phyloP scores from a whole-genome alignment of 2,113 vertebrate species.

The Catagonus wagneri region DNA sequence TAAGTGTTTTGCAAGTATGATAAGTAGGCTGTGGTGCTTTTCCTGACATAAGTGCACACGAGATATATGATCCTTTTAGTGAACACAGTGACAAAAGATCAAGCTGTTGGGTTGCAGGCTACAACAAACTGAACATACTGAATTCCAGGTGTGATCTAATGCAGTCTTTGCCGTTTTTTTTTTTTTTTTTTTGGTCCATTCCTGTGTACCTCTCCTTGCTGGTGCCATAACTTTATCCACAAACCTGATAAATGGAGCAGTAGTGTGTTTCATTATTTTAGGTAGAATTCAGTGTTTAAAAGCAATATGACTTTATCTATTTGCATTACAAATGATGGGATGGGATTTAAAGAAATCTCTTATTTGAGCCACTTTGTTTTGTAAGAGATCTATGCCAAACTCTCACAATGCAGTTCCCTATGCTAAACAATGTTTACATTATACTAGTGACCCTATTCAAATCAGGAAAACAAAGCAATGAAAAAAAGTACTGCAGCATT shows the following conservation, averaged over 20 bases:
- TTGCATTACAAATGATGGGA: constrained; percentile 39
- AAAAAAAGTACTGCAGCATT: not conserved
- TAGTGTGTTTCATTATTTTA: not conserved
- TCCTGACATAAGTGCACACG: constrained; percentile 56
- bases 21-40: constrained; percentile 65
- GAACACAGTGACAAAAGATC: constrained; percentile 53
- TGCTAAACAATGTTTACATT: constrained; percentile 14
- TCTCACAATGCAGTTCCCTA: not conserved
- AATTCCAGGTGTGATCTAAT: constrained; percentile 53
- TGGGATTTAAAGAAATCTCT: constrained; percentile 42
- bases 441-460: not conserved
- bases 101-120: constrained; percentile 61
- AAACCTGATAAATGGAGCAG: not conserved
- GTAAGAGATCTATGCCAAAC: not conserved
- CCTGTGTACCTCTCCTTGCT: constrained; percentile 1
- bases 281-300: constrained; percentile 1
- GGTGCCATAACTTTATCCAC: constrained; percentile 13
- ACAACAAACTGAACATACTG: constrained; percentile 68
- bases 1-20: constrained; percentile 76
- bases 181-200: constrained; percentile 22
- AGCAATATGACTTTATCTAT: constrained; percentile 32
- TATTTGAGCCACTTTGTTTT: constrained; percentile 18
- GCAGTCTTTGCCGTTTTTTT: constrained; percentile 13
- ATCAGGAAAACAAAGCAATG: not conserved
- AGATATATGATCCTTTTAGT: constrained; percentile 63